Base-by-base conservation (phyloP, 2,888 invertebrate species). In the Catotricha subobsoleta region DNA sequence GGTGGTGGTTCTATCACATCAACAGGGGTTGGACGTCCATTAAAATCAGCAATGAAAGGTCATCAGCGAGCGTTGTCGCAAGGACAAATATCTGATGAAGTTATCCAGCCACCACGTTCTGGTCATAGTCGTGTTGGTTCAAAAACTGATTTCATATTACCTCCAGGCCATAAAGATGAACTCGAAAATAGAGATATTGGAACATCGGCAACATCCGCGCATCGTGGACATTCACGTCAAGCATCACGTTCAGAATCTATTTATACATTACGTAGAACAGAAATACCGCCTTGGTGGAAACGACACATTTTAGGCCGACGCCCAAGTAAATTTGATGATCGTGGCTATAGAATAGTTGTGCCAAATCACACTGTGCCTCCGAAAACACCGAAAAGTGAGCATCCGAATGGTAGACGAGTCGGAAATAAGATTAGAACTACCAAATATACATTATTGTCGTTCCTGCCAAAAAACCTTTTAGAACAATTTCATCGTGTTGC, bases 401-500 rank as follows among this genome's bases (percentile, higher is more conserved):
- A 87, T 58, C 86, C 88, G 1, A 88, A 87, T 57, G 80, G 80
- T n/a, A 67, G 71, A 39, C 76, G 79, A 56, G 74, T 81, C 51
- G 72, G 79, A 56, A 92, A 92, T 61, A 74, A 80, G 65, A 80
- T 92, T 56, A 74, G 87, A 60, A 92, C 92, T 61, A 91, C 91
- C 41, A 94, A 95, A 66, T 97, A 97, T 63, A 91, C 91, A 19
- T 57, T 88, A 44, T 67, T 92, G 49, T 91, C 88, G 51, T 97
- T 97, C 66, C 66, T 97, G 56, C 94, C 95, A 43, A 84, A 92
- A 64, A 95, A 95, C 66, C 68, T 97, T 46, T 74, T 94, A 62
- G 94, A 95, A 67, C 95, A 97, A 67, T 94, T 97, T 63, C 94
- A 94, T 65, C 76, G 95, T 46, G 87, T 92, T 57, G 95, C 95